Conservation (phyloP, 2,888 invertebrate species). For the Pristionchus entomophagus region DNA sequence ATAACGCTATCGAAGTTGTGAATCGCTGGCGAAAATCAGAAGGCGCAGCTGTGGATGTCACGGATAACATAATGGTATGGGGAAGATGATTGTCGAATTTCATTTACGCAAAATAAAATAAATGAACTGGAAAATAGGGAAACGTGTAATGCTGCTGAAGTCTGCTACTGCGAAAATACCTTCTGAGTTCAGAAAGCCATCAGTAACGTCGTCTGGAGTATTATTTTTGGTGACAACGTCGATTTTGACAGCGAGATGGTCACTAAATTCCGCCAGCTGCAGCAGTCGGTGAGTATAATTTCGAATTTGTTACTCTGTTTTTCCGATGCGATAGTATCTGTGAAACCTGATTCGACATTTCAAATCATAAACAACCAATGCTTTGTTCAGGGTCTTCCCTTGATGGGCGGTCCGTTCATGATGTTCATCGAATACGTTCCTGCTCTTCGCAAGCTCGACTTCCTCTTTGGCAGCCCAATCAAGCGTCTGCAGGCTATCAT, state of each 20-base stretch:
- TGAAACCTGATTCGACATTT: too few relatives aligned
- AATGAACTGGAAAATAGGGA: too few relatives aligned
- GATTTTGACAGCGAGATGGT: neutral
- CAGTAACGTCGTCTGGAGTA: slow-evolving; percentile 11
- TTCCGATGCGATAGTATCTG: too few relatives aligned
- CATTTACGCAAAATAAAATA: too few relatives aligned
- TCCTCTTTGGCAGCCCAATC: neutral
- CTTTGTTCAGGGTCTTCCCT: neutral
- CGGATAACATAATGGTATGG: slow-evolving; percentile 43
- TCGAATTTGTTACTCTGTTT: too few relatives aligned
- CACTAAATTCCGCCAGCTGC: neutral
- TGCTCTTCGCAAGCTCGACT: neutral
- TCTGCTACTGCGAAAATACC: too few relatives aligned
- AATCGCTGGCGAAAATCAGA: neutral
- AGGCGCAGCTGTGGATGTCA: slow-evolving; percentile 10
- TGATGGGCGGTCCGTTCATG: slow-evolving; percentile 28
- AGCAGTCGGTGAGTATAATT: neutral
- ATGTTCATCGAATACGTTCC: slow-evolving; percentile 15
- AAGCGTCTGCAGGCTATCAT: neutral
- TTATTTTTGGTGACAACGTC: slow-evolving; percentile 23
- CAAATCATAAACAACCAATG: too few relatives aligned
- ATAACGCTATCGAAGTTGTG: neutral
- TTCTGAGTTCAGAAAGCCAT: neutral
- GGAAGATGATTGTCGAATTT: too few relatives aligned
- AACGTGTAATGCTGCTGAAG: too few relatives aligned